Evolutionary conservation across 2,888 invertebrate genomes (phyloP).

Genomic region (Clanis bilineata): DNA sequence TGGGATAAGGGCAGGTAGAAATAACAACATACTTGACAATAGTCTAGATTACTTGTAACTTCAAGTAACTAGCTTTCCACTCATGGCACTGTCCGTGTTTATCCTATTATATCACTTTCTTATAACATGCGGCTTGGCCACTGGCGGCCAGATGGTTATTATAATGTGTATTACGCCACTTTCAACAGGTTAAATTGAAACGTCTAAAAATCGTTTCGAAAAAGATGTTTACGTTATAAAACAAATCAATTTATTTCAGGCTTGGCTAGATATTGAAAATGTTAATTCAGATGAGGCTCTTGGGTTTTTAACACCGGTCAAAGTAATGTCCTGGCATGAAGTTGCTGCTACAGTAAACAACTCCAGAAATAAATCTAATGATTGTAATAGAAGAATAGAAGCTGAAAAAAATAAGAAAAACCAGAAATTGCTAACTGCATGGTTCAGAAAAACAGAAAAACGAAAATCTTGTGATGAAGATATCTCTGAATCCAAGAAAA

Average conservation of each 20-base stretch:
- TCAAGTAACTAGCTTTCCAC: too few relatives aligned
- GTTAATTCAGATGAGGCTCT: constrained; percentile 78
- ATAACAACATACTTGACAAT: too few relatives aligned
- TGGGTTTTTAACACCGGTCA: constrained; percentile 78
- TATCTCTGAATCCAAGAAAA: constrained; percentile 39
- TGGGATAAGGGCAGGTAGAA: too few relatives aligned
- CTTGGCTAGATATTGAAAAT: constrained; percentile 85
- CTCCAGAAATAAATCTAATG: constrained; percentile 84
- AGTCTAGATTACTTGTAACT: too few relatives aligned
- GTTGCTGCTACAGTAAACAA: constrained; percentile 88
- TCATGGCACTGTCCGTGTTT: too few relatives aligned
- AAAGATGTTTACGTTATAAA: background rate
- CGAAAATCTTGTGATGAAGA: constrained; percentile 41
- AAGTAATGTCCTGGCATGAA: constrained; percentile 84
- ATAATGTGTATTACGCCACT: too few relatives aligned
- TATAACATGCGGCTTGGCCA: too few relatives aligned
- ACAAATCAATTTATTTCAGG: constrained; percentile 61
- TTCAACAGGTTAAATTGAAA: background rate
- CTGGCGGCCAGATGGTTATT: too few relatives aligned
- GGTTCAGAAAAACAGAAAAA: constrained; percentile 63
- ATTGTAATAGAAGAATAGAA: constrained; percentile 79
- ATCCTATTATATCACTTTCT: too few relatives aligned
- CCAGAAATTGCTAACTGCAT: constrained; percentile 72
- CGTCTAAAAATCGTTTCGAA: background rate
- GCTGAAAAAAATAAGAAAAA: constrained; percentile 48